phyloP scores from a whole-genome alignment of 2,888 invertebrate species.

The Lithophane semibrunnea region DNA sequence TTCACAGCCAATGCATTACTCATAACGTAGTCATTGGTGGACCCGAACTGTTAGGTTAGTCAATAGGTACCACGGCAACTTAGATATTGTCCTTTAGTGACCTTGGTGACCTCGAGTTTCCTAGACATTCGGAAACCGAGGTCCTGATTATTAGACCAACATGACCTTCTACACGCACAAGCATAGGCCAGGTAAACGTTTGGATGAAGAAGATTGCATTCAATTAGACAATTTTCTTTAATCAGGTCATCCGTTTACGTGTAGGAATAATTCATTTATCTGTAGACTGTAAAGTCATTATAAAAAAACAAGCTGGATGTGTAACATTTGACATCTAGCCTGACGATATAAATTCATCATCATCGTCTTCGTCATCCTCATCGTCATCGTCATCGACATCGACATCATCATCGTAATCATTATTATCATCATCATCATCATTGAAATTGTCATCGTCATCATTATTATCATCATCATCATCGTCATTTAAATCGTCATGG shows the following conservation, averaged over 20 bases:
- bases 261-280: conserved; percentile 8
- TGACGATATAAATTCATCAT: too few relatives aligned
- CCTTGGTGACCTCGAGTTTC: too few relatives aligned
- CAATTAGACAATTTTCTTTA: conserved; percentile 26
- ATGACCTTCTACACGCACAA: conserved; percentile 5
- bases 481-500: too few relatives aligned
- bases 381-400: too few relatives aligned
- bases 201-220: conserved; percentile 12
- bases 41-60: background rate
- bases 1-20: background rate
- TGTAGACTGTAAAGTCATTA: background rate
- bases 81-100: background rate
- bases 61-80: background rate
- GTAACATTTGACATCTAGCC: too few relatives aligned
- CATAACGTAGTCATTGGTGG: background rate
- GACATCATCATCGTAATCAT: too few relatives aligned
- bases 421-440: too few relatives aligned
- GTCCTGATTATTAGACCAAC: background rate
- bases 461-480: too few relatives aligned
- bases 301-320: background rate
- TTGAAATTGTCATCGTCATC: too few relatives aligned
- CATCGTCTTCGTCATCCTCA: too few relatives aligned
- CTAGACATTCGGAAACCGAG: background rate
- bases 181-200: conserved; percentile 11
- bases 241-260: conserved; percentile 40